Percentiles rank a stretch among this genome's conserved stretches.
Evolutionary conservation across 2,888 invertebrate species (phyloP).

Genomic region (Cataglyphis livida): DNA sequence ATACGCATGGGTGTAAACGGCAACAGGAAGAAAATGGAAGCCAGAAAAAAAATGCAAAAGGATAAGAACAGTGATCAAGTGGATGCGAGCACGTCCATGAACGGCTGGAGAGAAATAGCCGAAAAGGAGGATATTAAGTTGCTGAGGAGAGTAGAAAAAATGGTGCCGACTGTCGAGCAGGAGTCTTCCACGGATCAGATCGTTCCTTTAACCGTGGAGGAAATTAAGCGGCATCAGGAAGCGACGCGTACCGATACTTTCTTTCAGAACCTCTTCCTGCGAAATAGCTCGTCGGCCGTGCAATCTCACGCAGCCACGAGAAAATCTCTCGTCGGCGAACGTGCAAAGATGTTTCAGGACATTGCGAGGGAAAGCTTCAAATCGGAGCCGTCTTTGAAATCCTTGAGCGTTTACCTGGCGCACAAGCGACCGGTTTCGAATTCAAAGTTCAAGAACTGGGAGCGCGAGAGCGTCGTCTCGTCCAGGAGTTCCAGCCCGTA

Average conservation of each 20-base stretch:
- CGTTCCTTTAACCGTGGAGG: constrained; percentile 82
- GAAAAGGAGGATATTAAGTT: constrained; percentile 57
- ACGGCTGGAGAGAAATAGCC: not conserved
- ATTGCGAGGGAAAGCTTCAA: constrained; percentile 84
- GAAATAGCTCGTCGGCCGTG: constrained; percentile 85
- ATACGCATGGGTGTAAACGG: constrained; percentile 67
- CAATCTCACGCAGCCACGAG: constrained; percentile 84
- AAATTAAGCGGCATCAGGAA: constrained; percentile 88
- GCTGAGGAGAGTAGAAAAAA: constrained; percentile 60
- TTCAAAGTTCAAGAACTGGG: constrained; percentile 90
- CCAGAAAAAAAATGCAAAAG: constrained; percentile 61
- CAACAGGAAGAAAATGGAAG: constrained; percentile 63
- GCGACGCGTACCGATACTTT: constrained; percentile 89
- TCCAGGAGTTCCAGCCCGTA: constrained; percentile 87
- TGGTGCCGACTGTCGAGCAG: constrained; percentile 47
- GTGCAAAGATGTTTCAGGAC: constrained; percentile 90
- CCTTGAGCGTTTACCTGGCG: constrained; percentile 89
- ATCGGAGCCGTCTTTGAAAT: constrained; percentile 88
- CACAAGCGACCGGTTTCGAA: constrained; percentile 91
- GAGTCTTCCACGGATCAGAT: not conserved
- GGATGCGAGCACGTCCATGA: not conserved
- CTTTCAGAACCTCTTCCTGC: constrained; percentile 90
- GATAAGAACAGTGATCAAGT: constrained; percentile 18
- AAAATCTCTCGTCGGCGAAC: constrained; percentile 89
- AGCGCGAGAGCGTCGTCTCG: constrained; percentile 86